Evolutionary conservation across 2,113 vertebrate genomes (phyloP), one percentile per base, ranked within the genome.

Genomic region (Nesogale talazaci): DNA sequence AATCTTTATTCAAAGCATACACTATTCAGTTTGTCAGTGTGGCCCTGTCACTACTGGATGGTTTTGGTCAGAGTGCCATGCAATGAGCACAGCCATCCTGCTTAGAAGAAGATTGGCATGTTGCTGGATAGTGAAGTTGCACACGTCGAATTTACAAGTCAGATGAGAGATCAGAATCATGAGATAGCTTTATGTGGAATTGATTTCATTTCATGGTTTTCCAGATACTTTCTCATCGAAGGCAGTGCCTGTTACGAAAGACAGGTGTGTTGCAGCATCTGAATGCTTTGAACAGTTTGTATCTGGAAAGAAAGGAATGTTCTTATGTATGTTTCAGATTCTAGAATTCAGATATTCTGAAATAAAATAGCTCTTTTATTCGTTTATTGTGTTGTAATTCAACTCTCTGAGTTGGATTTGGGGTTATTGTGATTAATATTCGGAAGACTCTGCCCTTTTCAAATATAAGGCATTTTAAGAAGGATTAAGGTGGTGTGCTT

Each of bases 191-290:
- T 93, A 83, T 88, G 67, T 90, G 80, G 38, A 95, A 91, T 89
- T 94, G 69, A 92, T 94, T 92, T 95, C 63, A 92, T 96, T 94
- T 92, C 69, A 75, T 94, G 87, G 77, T 52, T 96, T 94, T 95
- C 70, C 82, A 78, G 17, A 75, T 85, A 23, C 87, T 89, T 91
- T 92, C 91, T 83, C 19, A 65, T 16, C 82, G 17, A 84, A 94
- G 91, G 57, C 40, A 91, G 10, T 85, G 65, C 65, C 52, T 83
- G 2, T 88, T 76, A 91, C 23, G 81, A 88, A 87, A 86, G 78
- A 83, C 65, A 91, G 52, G n/a, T 96, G 61, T 96, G 29, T 67
- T 27, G 72, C 42, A 80, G 70, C 57, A 89, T 90, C 85, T 92
- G 86, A 89, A 80, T 93, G 27, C 46, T 15, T 74, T 88, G 83